Evolutionary conservation across 2,888 invertebrate genomes (phyloP).

Genomic region (Nasonovia ribisnigri): DNA sequence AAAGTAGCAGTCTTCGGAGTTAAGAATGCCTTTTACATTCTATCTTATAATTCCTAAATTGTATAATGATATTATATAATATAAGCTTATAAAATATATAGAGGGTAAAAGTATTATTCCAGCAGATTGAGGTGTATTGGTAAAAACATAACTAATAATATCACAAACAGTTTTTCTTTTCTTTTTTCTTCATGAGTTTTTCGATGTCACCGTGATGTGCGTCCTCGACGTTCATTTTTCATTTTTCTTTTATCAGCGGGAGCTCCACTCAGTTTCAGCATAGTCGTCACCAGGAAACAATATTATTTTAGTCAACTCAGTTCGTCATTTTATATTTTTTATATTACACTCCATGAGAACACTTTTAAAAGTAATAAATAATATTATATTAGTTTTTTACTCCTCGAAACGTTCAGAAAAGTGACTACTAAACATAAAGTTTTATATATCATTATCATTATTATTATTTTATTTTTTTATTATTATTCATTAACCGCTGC

Average conservation of each 20-base stretch:
- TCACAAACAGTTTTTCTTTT: not conserved
- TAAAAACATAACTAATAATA: not conserved
- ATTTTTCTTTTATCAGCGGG: not conserved
- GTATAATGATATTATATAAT: not conserved
- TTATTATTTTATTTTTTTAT: not conserved
- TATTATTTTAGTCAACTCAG: not conserved
- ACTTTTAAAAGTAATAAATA: not conserved
- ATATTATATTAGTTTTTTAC: not conserved
- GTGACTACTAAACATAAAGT: not conserved
- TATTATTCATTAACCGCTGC: no score
- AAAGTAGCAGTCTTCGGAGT: not conserved
- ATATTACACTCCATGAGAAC: not conserved
- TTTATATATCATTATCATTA: not conserved
- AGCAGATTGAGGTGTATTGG: not conserved
- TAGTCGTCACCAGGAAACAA: not conserved
- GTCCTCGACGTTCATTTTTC: not conserved
- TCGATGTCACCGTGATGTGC: not conserved
- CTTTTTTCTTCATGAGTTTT: not conserved
- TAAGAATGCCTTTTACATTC: not conserved
- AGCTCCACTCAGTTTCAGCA: not conserved
- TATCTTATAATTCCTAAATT: not conserved
- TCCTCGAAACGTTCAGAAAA: not conserved
- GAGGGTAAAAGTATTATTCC: no score
- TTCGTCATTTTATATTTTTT: not conserved
- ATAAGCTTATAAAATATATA: not conserved